A percentile compares a stretch with the other conserved stretches of the same genome.
phyloP scores from a whole-genome alignment of 2,888 invertebrate species.

The Agrotis ipsilon region DNA sequence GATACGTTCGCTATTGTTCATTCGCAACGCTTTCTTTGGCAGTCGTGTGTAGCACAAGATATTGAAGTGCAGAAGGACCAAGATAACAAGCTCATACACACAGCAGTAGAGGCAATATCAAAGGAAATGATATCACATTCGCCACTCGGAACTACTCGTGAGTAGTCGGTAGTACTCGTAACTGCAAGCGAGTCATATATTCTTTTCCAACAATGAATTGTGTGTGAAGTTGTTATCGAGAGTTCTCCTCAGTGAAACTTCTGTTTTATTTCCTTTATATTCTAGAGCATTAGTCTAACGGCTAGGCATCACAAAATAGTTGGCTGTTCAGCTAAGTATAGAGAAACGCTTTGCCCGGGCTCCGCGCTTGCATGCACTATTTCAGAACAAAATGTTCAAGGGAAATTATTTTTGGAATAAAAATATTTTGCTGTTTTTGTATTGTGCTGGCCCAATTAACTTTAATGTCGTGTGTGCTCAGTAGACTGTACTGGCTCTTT shows the following conservation, averaged over 20 bases:
- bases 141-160: background rate
- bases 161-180: background rate
- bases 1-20: constrained; percentile 69
- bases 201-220: background rate
- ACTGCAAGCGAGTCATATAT: constrained; percentile 6
- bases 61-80: constrained; percentile 16
- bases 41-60: constrained; percentile 18
- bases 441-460: constrained; percentile 26
- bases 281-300: constrained; percentile 22
- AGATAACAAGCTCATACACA: constrained; percentile 18
- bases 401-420: constrained; percentile 12
- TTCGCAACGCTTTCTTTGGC: constrained; percentile 58
- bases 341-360: constrained; percentile 9
- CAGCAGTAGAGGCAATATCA: background rate
- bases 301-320: constrained; percentile 39
- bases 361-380: background rate
- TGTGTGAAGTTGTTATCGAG: constrained; percentile 2
- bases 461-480: constrained; percentile 26
- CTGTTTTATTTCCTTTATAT: constrained; percentile 18
- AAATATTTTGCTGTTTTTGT: constrained; percentile 25
- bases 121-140: background rate
- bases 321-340: constrained; percentile 21
- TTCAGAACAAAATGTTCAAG: background rate
- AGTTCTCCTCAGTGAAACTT: constrained; percentile 15
- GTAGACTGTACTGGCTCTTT: constrained; percentile 17